A percentile compares a stretch with the other conserved stretches of the same genome.
Evolutionary conservation across 2,797 vertebrate genomes (phyloP).

Genomic region (Percopsis omiscomaycus): DNA sequence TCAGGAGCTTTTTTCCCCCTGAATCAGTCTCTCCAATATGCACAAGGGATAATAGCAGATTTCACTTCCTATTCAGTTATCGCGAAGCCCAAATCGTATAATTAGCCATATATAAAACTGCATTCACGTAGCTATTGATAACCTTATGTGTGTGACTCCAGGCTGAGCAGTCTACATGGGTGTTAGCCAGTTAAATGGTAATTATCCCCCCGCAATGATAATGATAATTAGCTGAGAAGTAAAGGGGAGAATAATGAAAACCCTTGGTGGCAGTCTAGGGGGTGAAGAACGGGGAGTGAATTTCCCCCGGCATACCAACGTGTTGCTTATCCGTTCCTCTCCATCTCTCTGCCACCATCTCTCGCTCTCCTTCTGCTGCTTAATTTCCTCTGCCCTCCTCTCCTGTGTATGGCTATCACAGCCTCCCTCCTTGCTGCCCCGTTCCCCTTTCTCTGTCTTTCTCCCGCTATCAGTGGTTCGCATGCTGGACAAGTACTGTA

Average conservation of each 20-base stretch:
- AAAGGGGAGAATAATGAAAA: constrained; percentile 71
- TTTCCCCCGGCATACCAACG: constrained; percentile 48
- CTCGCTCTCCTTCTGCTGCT: constrained; percentile 11
- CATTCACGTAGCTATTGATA: constrained; percentile 75
- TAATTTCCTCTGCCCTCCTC: constrained; percentile 3
- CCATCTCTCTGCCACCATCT: constrained; percentile 8
- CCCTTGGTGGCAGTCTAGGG: constrained; percentile 55
- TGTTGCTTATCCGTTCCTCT: constrained; percentile 20
- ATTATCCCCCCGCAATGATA: constrained; percentile 77
- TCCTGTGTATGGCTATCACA: neutral
- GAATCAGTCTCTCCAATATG: constrained; percentile 53
- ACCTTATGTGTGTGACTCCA: constrained; percentile 63
- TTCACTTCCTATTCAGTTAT: constrained; percentile 70
- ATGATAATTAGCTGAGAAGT: constrained; percentile 74
- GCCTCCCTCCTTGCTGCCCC: constrained; percentile 1
- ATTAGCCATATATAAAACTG: constrained; percentile 70
- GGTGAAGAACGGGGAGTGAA: constrained; percentile 44
- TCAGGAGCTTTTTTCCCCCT: constrained; percentile 46
- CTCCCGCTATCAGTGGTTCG: constrained; percentile 39
- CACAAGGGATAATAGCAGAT: constrained; percentile 57
- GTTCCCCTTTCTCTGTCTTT: constrained; percentile 2
- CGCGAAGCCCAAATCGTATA: constrained; percentile 73
- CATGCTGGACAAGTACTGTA: constrained; percentile 39
- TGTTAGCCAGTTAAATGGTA: constrained; percentile 72
- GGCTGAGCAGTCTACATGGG: constrained; percentile 59